phyloP scores from a whole-genome alignment of 2,888 invertebrate species.

The Ceratothoa steindachneri region DNA sequence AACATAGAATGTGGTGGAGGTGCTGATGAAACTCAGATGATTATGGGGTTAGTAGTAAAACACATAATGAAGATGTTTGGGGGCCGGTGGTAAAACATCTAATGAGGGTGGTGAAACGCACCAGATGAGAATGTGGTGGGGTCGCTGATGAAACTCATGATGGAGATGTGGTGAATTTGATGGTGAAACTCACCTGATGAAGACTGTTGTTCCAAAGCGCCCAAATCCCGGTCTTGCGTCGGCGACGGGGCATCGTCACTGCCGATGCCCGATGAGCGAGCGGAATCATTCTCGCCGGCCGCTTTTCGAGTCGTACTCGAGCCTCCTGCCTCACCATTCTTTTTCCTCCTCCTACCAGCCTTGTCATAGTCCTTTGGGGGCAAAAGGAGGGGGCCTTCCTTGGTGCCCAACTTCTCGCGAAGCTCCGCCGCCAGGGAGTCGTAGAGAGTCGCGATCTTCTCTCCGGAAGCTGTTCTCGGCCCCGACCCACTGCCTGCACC shows the following conservation, averaged over 20 bases:
- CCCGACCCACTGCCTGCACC: conserved; percentile 18
- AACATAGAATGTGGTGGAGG: no score
- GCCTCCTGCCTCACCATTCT: conserved; percentile 11
- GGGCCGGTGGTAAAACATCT: no score
- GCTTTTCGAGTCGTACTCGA: conserved; percentile 51
- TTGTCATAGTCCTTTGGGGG: conserved; percentile 95
- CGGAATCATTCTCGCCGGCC: conserved; percentile 61
- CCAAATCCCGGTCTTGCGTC: conserved; percentile 53
- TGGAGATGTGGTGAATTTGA: no score
- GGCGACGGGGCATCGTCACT: conserved; percentile 73
- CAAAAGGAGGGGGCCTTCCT: conserved; percentile 66
- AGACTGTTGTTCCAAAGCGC: conserved; percentile 13
- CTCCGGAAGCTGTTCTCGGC: conserved; percentile 19
- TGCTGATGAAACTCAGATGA: no score
- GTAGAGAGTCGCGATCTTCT: conserved; percentile 69
- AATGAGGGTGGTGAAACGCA: no score
- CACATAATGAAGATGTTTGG: no score
- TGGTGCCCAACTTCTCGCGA: conserved; percentile 65
- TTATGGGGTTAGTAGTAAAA: no score
- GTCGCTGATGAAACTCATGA: no score
- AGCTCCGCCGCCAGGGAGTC: conserved; percentile 89
- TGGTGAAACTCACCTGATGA: conserved; percentile 28
- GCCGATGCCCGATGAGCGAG: conserved; percentile 82
- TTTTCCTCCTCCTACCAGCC: conserved; percentile 50
- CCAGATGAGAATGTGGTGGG: no score